A percentile compares a stretch with the other conserved stretches of the same genome.
Evolutionary conservation across 2,888 invertebrate genomes (phyloP).

Genomic region (Scaptomyza reducta): DNA sequence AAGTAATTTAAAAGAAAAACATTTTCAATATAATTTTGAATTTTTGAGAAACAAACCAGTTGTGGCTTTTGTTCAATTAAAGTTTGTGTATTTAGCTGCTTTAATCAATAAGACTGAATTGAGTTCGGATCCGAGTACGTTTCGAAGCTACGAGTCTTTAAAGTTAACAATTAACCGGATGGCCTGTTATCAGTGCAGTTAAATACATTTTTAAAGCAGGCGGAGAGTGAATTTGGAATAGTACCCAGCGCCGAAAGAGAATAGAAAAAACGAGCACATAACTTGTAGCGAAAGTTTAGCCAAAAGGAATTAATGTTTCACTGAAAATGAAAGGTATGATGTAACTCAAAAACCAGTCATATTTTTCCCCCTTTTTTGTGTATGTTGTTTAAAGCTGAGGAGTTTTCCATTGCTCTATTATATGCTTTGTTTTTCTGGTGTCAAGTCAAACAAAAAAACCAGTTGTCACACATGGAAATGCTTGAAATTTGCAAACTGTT

Average conservation of each 20-base stretch:
- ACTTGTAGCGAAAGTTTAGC: constrained; percentile 59
- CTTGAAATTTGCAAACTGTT: too few relatives aligned
- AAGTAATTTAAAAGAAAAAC: constrained; percentile 25
- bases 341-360: constrained; percentile 49
- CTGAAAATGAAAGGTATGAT: constrained; percentile 53
- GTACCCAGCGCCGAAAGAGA: too few relatives aligned
- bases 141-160: neutral
- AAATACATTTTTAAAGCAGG: constrained; percentile 62
- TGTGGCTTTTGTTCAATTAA: constrained; percentile 36
- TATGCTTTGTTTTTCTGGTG: too few relatives aligned
- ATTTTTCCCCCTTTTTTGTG: constrained; percentile 32
- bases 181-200: constrained; percentile 19
- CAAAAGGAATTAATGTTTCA: constrained; percentile 71
- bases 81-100: constrained; percentile 28
- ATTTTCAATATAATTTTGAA: constrained; percentile 16
- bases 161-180: neutral
- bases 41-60: too few relatives aligned
- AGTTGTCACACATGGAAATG: too few relatives aligned
- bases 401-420: neutral
- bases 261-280: neutral
- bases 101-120: constrained; percentile 10
- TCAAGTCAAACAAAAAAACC: too few relatives aligned
- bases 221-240: constrained; percentile 5
- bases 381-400: constrained; percentile 12
- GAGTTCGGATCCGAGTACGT: too few relatives aligned